Base-by-base conservation (phyloP, 1,140 invertebrate species). In the Ganaspis sp. region DNA sequence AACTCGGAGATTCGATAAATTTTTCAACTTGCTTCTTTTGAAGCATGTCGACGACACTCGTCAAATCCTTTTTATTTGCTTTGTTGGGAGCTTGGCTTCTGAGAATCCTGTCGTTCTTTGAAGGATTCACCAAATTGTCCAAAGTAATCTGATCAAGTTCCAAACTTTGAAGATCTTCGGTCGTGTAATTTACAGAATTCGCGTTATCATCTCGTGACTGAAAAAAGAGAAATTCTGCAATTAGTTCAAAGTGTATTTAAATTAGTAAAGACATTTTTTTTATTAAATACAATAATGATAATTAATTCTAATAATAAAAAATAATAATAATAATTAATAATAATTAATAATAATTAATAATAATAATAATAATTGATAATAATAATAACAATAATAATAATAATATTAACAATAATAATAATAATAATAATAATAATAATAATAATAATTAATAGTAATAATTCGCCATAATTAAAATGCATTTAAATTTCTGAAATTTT, bases 61-160 rank as follows among this genome's bases (percentile, higher is more conserved):
- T 93, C 72, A 94, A 85, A 91, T 95, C 91, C 90, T 94, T 92
- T 85, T 93, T 88, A 78, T 92, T 86, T 87, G 90, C 84, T 77
- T 91, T 83, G 54, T 83, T 86, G 37, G 38, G n/a, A 0, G 45
- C 73, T 73, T 86, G 82, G 34, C 80, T 84, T 40, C 84, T 82
- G 9, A 86, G 53, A 79, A 85, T 91, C 69, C 89, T 85, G 45
- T 91, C 87, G 76, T 92, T 91, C 70, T 77, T 84, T 75, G 88
- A 87, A 69, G 92, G 29, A 26, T 34, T 80, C 64, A 29, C 23
- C 5, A 64, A 29, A 26, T 74, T 80, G 11, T 29, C 72, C 2
- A 78, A 72, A 11, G 38, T 71, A 38, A 73, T 42, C 9, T 69
- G 29, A 21, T 53, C 69, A 11, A 74, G 45, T 72, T 73, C 23